Evolutionary conservation across 2,797 vertebrate genomes (phyloP).

Genomic region (Avahi laniger): DNA sequence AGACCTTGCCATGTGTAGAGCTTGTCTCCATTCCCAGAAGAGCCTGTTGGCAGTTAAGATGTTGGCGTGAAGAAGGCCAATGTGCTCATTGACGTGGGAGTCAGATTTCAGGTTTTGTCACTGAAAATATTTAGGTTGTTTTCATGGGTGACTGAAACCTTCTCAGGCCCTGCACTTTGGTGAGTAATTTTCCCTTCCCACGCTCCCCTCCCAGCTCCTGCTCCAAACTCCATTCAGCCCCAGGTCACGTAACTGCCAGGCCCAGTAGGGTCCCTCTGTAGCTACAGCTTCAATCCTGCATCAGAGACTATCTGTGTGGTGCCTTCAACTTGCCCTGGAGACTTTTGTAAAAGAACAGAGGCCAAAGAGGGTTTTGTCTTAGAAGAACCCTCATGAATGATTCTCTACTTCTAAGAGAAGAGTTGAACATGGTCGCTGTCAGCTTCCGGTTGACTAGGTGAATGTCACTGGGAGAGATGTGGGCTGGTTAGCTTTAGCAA

Average conservation of each 20-base stretch:
- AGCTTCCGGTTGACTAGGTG: background rate
- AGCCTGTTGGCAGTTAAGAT: slow-evolving; percentile 19
- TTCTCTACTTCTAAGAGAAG: background rate
- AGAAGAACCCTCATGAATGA: background rate
- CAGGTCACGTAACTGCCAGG: background rate
- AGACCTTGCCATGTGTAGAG: slow-evolving; percentile 52
- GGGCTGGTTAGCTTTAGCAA: slow-evolving; percentile 11
- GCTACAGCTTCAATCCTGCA: background rate
- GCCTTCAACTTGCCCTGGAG: slow-evolving; percentile 10
- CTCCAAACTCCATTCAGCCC: background rate
- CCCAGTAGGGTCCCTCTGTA: background rate
- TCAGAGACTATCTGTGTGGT: background rate
- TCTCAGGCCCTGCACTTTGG: background rate
- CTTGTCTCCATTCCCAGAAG: background rate
- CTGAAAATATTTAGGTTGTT: background rate
- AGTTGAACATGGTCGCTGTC: background rate
- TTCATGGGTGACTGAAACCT: background rate
- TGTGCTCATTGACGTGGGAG: background rate
- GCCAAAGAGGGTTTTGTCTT: slow-evolving; percentile 31
- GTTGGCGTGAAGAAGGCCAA: background rate
- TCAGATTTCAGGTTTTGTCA: background rate
- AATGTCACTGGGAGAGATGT: background rate
- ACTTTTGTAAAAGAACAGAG: background rate
- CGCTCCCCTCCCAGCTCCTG: background rate
- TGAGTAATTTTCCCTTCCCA: background rate